These are phyloP conservation scores for Netelia inedita DNA, from an alignment of 2,888 invertebrate genomes.

Conservation along the genomic window DNA sequence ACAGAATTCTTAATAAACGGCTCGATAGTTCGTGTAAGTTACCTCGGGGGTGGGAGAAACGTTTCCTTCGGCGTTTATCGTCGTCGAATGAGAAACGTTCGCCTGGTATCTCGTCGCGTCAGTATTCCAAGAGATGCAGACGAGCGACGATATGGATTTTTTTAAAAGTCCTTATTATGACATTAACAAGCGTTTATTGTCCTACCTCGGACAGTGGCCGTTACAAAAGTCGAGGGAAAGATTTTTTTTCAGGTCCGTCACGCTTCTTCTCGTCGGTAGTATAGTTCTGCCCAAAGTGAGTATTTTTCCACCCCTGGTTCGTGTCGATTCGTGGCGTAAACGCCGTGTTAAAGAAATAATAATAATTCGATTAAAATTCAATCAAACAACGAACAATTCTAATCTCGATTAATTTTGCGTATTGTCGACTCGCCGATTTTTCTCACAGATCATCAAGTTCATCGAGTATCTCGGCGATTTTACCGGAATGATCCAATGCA, in stretches of 20 bases:
- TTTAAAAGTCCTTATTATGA: constrained; percentile 51
- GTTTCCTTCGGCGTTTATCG: background rate
- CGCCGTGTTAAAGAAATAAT: background rate
- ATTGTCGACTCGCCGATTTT: background rate
- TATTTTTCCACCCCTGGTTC: background rate
- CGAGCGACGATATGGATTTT: constrained; percentile 54
- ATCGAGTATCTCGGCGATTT: constrained; percentile 45
- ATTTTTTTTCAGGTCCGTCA: constrained; percentile 31
- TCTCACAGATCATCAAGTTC: constrained; percentile 60
- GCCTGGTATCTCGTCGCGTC: background rate
- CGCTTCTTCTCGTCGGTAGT: constrained; percentile 46
- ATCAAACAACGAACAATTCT: background rate
- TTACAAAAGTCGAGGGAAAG: constrained; percentile 48
- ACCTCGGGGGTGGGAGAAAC: background rate
- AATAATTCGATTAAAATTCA: background rate
- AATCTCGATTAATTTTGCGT: background rate
- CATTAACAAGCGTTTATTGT: constrained; percentile 50
- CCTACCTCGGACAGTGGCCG: constrained; percentile 61
- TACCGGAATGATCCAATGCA: constrained; percentile 54
- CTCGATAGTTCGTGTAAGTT: background rate
- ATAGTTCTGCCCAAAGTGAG: constrained; percentile 57
- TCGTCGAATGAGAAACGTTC: background rate
- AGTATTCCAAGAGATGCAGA: constrained; percentile 29
- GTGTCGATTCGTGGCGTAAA: background rate
- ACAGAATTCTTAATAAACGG: constrained; percentile 49